Percentiles rank a stretch among this genome's conserved stretches.
Evolutionary conservation across 2,113 vertebrate genomes (phyloP).

Genomic region (Seriola dumerili): DNA sequence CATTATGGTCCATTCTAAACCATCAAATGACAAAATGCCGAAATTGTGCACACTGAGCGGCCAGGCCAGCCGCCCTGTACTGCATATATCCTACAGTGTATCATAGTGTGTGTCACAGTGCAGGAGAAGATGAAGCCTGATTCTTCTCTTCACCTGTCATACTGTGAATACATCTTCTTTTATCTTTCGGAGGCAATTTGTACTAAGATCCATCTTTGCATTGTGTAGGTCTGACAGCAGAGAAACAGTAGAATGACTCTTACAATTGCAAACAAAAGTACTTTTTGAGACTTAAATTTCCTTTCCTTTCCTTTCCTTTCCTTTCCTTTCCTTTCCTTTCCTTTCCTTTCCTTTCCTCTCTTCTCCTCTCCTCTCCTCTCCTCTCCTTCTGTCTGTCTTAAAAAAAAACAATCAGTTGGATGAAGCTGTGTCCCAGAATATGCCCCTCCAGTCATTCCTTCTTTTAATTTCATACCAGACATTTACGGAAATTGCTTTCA

Average conservation of each 20-base stretch:
- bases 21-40: not conserved
- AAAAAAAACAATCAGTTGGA: constrained; percentile 42
- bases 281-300: not conserved
- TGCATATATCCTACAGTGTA: constrained; percentile 17
- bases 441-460: constrained; percentile 58
- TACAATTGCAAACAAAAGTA: constrained; percentile 7
- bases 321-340: constrained; percentile 7
- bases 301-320: no score
- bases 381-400: not conserved
- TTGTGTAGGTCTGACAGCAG: constrained; percentile 30
- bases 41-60: constrained; percentile 14
- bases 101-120: constrained; percentile 27
- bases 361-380: not conserved
- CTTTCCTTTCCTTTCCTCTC: not conserved
- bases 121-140: constrained; percentile 22
- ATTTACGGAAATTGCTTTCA: constrained; percentile 68
- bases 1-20: constrained; percentile 34
- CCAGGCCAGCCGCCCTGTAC: not conserved
- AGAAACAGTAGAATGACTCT: constrained; percentile 1
- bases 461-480: constrained; percentile 66
- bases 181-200: constrained; percentile 29
- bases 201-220: constrained; percentile 8
- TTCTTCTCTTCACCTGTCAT: constrained; percentile 45
- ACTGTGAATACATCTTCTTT: constrained; percentile 23
- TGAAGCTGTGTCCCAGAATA: constrained; percentile 41